Base-by-base conservation (phyloP, 2,113 vertebrate genomes). In the Osmerus eperlanus region DNA sequence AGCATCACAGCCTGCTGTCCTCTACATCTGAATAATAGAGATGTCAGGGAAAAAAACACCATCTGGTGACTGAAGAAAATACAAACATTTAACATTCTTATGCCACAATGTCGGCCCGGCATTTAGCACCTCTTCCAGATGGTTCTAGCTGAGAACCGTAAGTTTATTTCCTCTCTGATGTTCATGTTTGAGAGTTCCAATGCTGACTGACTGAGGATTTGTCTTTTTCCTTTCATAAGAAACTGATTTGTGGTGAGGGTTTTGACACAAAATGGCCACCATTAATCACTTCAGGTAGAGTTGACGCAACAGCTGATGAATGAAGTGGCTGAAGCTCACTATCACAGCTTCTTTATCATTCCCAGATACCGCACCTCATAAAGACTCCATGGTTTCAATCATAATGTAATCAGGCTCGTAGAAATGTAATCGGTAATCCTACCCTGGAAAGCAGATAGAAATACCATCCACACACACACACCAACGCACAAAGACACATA, bases 241-340 rank as follows among this genome's bases (percentile, higher is more conserved):
- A 74, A 66, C 80, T 80, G 86, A 86, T 86, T 85, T 84, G 87
- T 76, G 86, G 79, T 55, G 70, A 29, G 41, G 81, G 75, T 81
- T 79, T 78, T 78, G 83, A 85, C 81, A 76, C 87, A 81, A 82
- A 83, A 70, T 84, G 83, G 81, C 78, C 55, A 70, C 81, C 76
- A 74, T 82, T 80, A 84, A 85, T 89, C 89, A 83, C 65, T 47
- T 36, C 53, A 12, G 56, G 74, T 72, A 11, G 65, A 47, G 5
- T 70, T 2, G 84, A 85, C 82, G 72, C 78, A 69, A 58, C 11
- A 59, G 81, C 72, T 87, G 89, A 89, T 67, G 61, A 78, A 89
- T 85, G 83, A 74, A 85, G 80, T 80, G 83, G 56, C 71, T 63
- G 55, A 4, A 14, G 78, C 80, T 62, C 77, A 7, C 67, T 59